A percentile compares a stretch with the other conserved stretches of the same genome.
Evolutionary conservation across 2,113 vertebrate species (phyloP).

Genomic region (Australoheros scitulus): DNA sequence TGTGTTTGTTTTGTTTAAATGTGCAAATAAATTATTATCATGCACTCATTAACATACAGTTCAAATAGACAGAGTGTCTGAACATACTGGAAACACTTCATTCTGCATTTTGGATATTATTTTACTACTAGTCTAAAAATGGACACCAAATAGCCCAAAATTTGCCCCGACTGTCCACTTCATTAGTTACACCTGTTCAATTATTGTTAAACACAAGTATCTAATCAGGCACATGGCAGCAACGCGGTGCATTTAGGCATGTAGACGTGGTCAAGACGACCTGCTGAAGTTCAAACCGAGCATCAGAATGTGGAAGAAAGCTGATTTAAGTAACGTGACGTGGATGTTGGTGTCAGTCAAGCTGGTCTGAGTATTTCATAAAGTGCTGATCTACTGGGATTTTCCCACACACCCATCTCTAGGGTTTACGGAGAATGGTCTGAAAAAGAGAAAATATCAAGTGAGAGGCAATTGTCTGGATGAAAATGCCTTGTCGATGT

Average conservation of each 20-base stretch:
- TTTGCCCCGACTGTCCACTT: too few relatives aligned
- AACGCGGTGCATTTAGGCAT: not conserved
- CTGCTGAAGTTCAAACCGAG: not conserved
- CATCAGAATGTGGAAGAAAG: not conserved
- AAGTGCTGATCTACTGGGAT: not conserved
- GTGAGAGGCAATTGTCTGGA: not conserved
- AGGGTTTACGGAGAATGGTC: not conserved
- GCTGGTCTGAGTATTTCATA: not conserved
- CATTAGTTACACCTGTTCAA: too few relatives aligned
- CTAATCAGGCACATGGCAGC: not conserved
- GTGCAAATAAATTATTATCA: not conserved
- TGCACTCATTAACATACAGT: not conserved
- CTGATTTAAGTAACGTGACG: not conserved
- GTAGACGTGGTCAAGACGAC: not conserved
- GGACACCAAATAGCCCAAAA: not conserved
- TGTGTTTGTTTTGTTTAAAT: not conserved
- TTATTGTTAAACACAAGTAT: not conserved
- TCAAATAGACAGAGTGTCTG: fast-evolving
- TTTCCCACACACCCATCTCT: not conserved
- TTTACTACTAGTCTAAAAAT: not conserved
- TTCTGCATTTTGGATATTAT: not conserved
- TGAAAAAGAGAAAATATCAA: not conserved
- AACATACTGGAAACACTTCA: not conserved
- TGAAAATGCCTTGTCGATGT: not conserved
- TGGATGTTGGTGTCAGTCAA: not conserved